These are phyloP conservation scores for Alentia gelatinosa DNA, from an alignment of 2,888 invertebrate genomes.

Conservation along the genomic window DNA sequence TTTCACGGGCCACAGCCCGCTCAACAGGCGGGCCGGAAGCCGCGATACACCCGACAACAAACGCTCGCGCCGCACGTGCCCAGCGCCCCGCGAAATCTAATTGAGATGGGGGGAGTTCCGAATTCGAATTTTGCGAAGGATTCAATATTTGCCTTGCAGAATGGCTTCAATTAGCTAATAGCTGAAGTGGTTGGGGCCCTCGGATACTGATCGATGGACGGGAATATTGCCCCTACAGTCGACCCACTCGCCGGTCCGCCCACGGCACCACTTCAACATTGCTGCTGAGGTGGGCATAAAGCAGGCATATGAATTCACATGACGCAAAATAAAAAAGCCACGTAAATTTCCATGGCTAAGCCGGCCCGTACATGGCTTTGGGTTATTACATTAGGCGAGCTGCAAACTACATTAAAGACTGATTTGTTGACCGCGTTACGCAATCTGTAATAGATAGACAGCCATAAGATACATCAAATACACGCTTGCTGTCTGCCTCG, in stretches of 20 bases:
- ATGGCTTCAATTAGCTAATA: slow-evolving; percentile 31
- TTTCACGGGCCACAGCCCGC: not conserved
- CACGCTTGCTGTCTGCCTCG: too few species aligned
- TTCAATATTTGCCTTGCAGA: not conserved
- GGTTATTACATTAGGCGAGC: not conserved
- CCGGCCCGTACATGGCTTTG: not conserved
- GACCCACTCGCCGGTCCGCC: not conserved
- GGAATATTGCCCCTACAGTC: not conserved
- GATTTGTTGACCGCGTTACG: too few species aligned
- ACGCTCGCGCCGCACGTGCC: not conserved
- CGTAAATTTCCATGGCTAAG: not conserved
- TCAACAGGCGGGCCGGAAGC: not conserved
- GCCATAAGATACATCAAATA: too few species aligned
- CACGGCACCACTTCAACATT: not conserved
- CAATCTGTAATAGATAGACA: too few species aligned
- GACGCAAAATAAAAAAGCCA: not conserved
- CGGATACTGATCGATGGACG: not conserved
- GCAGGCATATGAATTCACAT: not conserved
- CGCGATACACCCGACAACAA: not conserved
- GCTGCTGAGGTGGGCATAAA: not conserved
- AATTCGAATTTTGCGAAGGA: not conserved
- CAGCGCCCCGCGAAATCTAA: not conserved
- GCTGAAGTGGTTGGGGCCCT: not conserved
- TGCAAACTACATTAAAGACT: too few species aligned
- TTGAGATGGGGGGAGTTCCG: not conserved